phyloP scores from a whole-genome alignment of 2,888 invertebrate genomes.

The Willowsia nigromaculata region DNA sequence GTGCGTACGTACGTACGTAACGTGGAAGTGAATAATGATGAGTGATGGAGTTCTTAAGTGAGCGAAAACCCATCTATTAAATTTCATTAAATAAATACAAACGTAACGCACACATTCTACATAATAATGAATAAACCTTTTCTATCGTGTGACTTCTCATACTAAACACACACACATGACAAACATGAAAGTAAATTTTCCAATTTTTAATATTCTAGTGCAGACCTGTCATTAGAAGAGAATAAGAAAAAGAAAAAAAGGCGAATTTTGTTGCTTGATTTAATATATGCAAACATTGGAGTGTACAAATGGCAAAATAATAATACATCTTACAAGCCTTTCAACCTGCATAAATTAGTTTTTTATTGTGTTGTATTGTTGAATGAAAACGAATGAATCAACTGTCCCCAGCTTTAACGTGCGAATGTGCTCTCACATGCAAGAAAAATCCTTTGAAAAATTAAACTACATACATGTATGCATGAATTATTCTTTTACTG shows the following conservation, averaged over 20 bases:
- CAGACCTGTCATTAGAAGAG: conserved; percentile 29
- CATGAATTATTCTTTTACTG: neutral
- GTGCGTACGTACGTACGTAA: conserved; percentile 16
- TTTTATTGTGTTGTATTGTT: conserved; percentile 21
- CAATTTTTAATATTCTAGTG: conserved; percentile 55
- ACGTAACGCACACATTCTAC: neutral
- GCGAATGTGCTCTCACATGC: neutral
- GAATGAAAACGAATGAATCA: neutral
- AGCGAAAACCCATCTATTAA: conserved; percentile 56
- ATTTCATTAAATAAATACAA: conserved; percentile 46
- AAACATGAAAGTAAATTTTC: conserved; percentile 27
- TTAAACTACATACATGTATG: neutral
- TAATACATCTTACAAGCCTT: neutral
- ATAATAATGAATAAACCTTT: neutral
- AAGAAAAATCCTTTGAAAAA: neutral
- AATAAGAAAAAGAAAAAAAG: neutral
- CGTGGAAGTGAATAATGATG: conserved; percentile 36
- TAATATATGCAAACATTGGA: conserved; percentile 11
- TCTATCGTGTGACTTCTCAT: neutral
- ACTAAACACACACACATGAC: neutral
- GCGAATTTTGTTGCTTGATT: conserved; percentile 11
- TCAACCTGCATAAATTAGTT: conserved; percentile 18
- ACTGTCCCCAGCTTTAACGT: conserved; percentile 1
- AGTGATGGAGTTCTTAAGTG: conserved; percentile 24
- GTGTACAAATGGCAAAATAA: conserved; percentile 29